These are phyloP conservation scores for Elachura formosa DNA, from an alignment of 2,113 vertebrate species.

Conservation along the genomic window DNA sequence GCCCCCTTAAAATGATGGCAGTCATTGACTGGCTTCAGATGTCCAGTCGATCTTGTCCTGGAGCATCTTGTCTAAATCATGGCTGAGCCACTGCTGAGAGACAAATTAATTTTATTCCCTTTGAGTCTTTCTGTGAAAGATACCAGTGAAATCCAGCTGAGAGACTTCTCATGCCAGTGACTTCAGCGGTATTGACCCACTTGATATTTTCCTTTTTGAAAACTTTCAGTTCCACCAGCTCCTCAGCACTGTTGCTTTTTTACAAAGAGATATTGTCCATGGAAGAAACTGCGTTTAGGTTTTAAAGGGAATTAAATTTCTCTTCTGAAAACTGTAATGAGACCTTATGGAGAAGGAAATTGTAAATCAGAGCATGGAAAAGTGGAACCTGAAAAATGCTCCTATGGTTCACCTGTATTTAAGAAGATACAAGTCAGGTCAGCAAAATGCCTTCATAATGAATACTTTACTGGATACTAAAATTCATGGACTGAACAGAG, in stretches of 20 bases:
- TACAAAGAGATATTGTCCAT: not conserved
- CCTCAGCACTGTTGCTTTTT: not conserved
- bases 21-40: not conserved
- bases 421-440: not conserved
- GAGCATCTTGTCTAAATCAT: not conserved
- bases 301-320: not conserved
- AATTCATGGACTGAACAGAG: not conserved
- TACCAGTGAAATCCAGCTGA: not conserved
- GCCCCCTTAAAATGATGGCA: not conserved
- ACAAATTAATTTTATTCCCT: not conserved
- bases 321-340: not conserved
- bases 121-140: not conserved
- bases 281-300: not conserved
- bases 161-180: not conserved
- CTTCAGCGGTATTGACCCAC: not conserved
- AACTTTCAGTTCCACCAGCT: not conserved
- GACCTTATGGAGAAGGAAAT: not conserved
- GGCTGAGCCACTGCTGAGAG: not conserved
- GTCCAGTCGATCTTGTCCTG: not conserved
- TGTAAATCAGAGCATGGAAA: not conserved
- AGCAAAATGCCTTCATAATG: not conserved
- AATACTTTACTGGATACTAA: not conserved
- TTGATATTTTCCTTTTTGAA: not conserved
- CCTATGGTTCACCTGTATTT: not conserved
- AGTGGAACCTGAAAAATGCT: not conserved